Evolutionary conservation across 2,888 invertebrate genomes (phyloP).

Genomic region (Lycia hirtaria): DNA sequence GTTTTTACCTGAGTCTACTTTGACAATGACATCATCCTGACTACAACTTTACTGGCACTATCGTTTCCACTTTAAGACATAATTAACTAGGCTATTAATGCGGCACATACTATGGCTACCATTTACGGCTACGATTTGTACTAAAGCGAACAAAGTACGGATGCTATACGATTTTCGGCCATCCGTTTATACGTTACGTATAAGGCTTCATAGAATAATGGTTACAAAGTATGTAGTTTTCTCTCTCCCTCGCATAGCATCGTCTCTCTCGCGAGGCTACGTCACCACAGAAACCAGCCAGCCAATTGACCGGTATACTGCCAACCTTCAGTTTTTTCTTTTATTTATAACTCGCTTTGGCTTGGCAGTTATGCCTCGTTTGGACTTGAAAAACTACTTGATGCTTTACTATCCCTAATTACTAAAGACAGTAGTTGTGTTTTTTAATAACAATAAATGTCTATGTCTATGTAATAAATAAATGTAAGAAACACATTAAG

Average conservation of each 20-base stretch:
- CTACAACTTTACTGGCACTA: neutral
- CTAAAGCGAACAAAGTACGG: constrained; percentile 72
- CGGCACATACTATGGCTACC: constrained; percentile 52
- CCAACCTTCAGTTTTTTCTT: constrained; percentile 84
- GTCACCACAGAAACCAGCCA: constrained; percentile 84
- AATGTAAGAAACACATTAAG: too few relatives aligned
- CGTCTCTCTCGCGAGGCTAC: constrained; percentile 67
- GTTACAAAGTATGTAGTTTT: constrained; percentile 62
- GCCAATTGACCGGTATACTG: constrained; percentile 85
- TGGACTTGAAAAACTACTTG: constrained; percentile 45
- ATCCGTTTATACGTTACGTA: constrained; percentile 75
- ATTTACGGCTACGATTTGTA: constrained; percentile 58
- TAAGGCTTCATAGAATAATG: constrained; percentile 80
- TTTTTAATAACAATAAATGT: neutral
- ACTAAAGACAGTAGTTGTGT: neutral
- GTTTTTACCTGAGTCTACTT: neutral
- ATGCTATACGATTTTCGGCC: constrained; percentile 79
- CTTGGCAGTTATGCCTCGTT: constrained; percentile 78
- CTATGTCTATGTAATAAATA: neutral
- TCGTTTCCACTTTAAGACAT: neutral
- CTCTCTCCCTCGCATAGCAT: constrained; percentile 52
- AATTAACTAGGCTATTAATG: constrained; percentile 55
- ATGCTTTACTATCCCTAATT: constrained; percentile 2
- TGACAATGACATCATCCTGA: constrained; percentile 3
- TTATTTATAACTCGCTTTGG: constrained; percentile 83